A percentile compares a stretch with the other conserved stretches of the same genome.
phyloP scores from a whole-genome alignment of 2,113 vertebrate species.

The Theropithecus gelada region DNA sequence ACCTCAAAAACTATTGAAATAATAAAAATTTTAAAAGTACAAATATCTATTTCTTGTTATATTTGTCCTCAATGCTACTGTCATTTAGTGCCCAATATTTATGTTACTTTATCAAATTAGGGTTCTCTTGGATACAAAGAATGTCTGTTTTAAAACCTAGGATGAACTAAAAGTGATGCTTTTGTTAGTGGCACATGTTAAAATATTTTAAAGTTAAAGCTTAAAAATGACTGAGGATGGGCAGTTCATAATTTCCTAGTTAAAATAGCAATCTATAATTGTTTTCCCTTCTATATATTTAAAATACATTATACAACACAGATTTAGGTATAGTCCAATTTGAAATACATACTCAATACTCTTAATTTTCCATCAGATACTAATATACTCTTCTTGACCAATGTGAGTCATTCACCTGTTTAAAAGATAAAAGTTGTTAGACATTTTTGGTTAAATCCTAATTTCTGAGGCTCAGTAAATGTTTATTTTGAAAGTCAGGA shows the following conservation, averaged over 20 bases:
- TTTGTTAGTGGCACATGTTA: background rate
- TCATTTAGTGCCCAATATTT: background rate
- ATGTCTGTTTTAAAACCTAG: background rate
- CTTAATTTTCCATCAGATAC: background rate
- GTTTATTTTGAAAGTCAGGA: background rate
- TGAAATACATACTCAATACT: background rate
- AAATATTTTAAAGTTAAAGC: background rate
- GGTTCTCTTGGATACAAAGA: background rate
- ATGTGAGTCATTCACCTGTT: background rate
- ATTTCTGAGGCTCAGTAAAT: background rate
- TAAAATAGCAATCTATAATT: background rate
- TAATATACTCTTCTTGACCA: background rate
- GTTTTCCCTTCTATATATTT: background rate
- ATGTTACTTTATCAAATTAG: background rate
- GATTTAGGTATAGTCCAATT: background rate
- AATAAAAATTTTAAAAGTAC: too few relatives aligned
- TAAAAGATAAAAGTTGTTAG: background rate
- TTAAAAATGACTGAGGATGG: background rate
- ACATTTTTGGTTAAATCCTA: background rate
- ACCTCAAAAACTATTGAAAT: too few relatives aligned
- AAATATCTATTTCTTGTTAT: background rate
- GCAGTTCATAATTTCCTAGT: background rate
- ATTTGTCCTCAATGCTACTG: background rate
- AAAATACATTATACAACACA: background rate
- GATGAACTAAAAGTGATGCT: background rate